Percentiles rank a stretch among this genome's conserved stretches.
Conservation (phyloP, 2,888 invertebrate species). For the Caenorhabditis panamensis region DNA sequence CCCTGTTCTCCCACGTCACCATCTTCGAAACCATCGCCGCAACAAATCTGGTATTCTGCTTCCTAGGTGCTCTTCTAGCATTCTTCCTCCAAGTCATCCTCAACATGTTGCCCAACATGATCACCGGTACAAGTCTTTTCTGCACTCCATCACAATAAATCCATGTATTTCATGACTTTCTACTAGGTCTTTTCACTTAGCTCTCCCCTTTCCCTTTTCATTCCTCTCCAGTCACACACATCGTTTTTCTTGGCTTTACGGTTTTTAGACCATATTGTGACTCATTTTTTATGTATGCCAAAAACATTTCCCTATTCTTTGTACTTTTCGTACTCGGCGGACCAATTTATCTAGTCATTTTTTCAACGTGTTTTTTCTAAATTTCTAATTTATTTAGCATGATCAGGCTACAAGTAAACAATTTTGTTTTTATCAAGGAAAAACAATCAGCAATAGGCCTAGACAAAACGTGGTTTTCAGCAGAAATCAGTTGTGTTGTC, state of each 20-base stretch:
- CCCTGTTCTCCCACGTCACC: conserved; percentile 57
- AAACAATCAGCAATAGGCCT: not conserved
- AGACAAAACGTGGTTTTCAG: not conserved
- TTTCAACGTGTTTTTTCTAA: conserved; percentile 5
- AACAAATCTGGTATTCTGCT: conserved; percentile 44
- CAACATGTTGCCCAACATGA: conserved; percentile 43
- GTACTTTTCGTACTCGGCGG: not conserved
- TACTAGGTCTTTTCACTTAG: conserved; percentile 2
- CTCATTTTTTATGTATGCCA: not conserved
- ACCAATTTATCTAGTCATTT: not conserved
- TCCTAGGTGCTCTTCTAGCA: conserved; percentile 26
- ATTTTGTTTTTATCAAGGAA: not conserved
- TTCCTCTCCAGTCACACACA: conserved; percentile 17
- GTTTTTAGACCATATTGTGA: conserved; percentile 27
- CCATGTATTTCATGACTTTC: not conserved
- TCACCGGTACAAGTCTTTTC: conserved; percentile 56
- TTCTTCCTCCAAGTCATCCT: conserved; percentile 51
- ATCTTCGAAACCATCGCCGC: conserved; percentile 66
- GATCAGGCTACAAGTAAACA: not conserved
- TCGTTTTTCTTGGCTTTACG: conserved; percentile 10
- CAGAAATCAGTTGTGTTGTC: not conserved
- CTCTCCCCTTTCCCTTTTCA: not conserved
- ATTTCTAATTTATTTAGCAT: not conserved
- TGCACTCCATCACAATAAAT: conserved; percentile 15
- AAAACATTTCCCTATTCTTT: not conserved